Conservation (phyloP, 2,888 invertebrate genomes). For the Latheticus oryzae region DNA sequence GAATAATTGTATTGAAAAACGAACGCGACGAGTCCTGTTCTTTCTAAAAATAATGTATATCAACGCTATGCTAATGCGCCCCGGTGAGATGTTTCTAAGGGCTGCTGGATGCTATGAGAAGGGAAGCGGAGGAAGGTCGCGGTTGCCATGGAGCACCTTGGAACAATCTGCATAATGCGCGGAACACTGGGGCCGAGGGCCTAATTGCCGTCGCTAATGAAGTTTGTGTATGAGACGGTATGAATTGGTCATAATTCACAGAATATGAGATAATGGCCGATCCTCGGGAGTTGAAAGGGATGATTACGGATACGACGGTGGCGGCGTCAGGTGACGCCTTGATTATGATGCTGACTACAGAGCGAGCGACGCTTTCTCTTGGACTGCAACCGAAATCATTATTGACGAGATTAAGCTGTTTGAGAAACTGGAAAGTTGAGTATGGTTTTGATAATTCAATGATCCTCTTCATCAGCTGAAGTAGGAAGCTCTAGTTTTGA, state of each 20-base stretch:
- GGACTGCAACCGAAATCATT: too few species aligned
- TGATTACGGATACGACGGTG: constrained; percentile 34
- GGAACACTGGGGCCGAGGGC: constrained; percentile 43
- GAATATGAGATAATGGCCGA: constrained; percentile 54
- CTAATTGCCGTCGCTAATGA: constrained; percentile 59
- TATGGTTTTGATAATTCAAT: too few species aligned
- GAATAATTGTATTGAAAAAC: constrained; percentile 22
- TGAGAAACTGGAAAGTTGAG: too few species aligned
- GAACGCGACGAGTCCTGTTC: constrained; percentile 24
- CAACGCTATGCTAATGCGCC: constrained; percentile 51
- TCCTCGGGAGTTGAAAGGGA: constrained; percentile 36
- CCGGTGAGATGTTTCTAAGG: constrained; percentile 49
- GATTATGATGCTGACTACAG: constrained; percentile 49
- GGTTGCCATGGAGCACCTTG: constrained; percentile 53
- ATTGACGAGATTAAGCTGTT: too few species aligned
- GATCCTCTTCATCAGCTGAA: too few species aligned
- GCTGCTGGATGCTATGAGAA: constrained; percentile 38
- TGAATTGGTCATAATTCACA: constrained; percentile 55
- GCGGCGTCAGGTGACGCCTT: constrained; percentile 35
- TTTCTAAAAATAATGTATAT: constrained; percentile 45
- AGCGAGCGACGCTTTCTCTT: too few species aligned
- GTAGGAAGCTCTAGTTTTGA: too few species aligned
- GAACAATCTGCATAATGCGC: constrained; percentile 57
- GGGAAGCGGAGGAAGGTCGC: constrained; percentile 42
- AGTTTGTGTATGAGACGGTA: constrained; percentile 58